phyloP scores from a whole-genome alignment of 1,140 invertebrate species.

The Meloidogyne exigua region DNA sequence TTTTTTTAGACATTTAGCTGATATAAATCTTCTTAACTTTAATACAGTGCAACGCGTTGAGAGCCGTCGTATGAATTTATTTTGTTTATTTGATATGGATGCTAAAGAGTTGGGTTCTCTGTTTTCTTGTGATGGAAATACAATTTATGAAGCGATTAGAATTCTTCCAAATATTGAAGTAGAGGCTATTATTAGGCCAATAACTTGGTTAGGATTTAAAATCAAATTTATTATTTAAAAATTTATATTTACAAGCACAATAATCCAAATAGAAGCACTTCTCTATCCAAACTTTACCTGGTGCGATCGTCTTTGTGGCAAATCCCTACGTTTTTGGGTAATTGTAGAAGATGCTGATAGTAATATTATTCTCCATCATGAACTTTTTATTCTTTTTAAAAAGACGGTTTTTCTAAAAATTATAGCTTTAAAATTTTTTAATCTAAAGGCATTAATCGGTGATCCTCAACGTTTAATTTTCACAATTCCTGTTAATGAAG shows the following conservation, averaged over 20 bases:
- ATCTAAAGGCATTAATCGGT: slow-evolving; percentile 69
- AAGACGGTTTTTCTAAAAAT: slow-evolving; percentile 73
- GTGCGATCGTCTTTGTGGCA: slow-evolving; percentile 83
- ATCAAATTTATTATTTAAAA: slow-evolving; percentile 3
- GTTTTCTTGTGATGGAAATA: slow-evolving; percentile 73
- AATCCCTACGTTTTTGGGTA: slow-evolving; percentile 86
- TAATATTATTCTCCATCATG: slow-evolving; percentile 92
- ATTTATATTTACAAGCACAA: slow-evolving; percentile 70
- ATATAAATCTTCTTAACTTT: slow-evolving; percentile 35
- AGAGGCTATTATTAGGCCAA: slow-evolving; percentile 83
- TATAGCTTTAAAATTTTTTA: slow-evolving; percentile 29
- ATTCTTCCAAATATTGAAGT: slow-evolving; percentile 81
- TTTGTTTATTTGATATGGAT: slow-evolving; percentile 36
- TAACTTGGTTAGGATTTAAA: slow-evolving; percentile 72
- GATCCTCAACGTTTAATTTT: slow-evolving; percentile 84
- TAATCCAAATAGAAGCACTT: slow-evolving; percentile 80
- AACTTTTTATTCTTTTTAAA: slow-evolving; percentile 83
- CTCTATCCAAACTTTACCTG: slow-evolving; percentile 83
- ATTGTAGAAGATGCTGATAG: slow-evolving; percentile 93
- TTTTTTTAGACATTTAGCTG: slow-evolving; percentile 47
- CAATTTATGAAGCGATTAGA: slow-evolving; percentile 79
- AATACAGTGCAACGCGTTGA: slow-evolving; percentile 45
- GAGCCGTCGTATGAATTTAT: slow-evolving; percentile 27
- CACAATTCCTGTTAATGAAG: slow-evolving; percentile 89
- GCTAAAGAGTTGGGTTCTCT: slow-evolving; percentile 73